Conservation (phyloP, 2,113 vertebrate genomes). For the Tachysurus fulvidraco region DNA sequence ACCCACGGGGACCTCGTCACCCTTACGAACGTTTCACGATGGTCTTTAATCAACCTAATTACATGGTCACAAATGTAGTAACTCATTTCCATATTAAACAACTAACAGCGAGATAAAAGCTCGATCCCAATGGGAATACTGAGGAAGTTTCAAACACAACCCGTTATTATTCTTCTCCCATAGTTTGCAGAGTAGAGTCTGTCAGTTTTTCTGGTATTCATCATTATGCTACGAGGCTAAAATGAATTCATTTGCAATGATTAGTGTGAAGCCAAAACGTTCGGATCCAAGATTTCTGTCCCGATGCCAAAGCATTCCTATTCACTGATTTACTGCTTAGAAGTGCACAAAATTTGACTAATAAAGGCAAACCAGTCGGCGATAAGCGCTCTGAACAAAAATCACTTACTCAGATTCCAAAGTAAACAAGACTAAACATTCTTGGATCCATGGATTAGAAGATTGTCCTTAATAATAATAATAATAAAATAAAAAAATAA, state of each 20-base stretch:
- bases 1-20: background rate
- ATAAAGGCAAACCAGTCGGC: background rate
- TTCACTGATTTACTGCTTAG: background rate
- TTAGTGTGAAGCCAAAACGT: background rate
- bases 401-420: background rate
- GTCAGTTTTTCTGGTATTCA: background rate
- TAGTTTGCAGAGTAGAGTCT: background rate
- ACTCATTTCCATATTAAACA: background rate
- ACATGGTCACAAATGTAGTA: background rate
- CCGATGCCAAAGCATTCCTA: background rate
- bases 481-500: no score
- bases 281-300: background rate
- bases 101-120: background rate
- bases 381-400: no score
- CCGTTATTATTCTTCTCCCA: background rate
- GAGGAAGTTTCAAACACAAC: background rate
- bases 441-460: background rate
- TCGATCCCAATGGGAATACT: background rate
- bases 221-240: background rate
- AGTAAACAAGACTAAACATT: background rate
- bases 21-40: background rate
- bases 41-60: background rate
- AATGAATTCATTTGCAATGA: background rate
- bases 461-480: no score
- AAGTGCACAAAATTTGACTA: background rate